Evolutionary conservation across 2,797 vertebrate genomes (phyloP).

Genomic region (Thaleichthys pacificus): DNA sequence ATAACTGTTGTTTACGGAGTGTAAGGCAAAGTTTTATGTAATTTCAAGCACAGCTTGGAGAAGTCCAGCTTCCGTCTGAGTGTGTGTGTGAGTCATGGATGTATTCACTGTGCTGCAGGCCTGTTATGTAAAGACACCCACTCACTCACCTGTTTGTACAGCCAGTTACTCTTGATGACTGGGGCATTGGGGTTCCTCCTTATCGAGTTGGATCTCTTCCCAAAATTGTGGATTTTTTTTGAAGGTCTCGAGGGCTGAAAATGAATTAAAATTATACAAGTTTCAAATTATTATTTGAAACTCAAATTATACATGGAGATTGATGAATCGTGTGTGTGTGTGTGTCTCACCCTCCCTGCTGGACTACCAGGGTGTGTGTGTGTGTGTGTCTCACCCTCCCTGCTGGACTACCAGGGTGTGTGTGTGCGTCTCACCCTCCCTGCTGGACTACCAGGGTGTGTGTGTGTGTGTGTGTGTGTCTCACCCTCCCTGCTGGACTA

Average conservation of each 20-base stretch:
- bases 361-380: conserved; percentile 64
- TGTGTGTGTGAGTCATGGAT: not conserved
- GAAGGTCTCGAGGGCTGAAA: conserved; percentile 89
- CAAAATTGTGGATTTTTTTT: conserved; percentile 97
- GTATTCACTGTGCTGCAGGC: not conserved
- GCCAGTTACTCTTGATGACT: conserved; percentile 90
- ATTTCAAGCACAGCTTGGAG: not conserved
- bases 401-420: not conserved
- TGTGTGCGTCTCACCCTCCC: not conserved
- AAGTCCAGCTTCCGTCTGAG: not conserved
- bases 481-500: no score
- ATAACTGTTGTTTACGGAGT: no score
- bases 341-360: not conserved
- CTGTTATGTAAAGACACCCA: not conserved
- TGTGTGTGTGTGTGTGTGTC: not conserved
- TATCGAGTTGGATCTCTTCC: conserved; percentile 97
- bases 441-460: no score
- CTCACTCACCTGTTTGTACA: conserved; percentile 92
- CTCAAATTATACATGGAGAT: not conserved
- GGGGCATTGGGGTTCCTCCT: conserved; percentile 93
- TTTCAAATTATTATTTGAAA: no score
- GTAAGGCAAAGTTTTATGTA: no score
- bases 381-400: not conserved
- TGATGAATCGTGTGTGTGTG: not conserved
- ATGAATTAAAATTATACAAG: conserved; percentile 18